Conservation (phyloP, 2,113 vertebrate species). For the Pteruthius melanotis region DNA sequence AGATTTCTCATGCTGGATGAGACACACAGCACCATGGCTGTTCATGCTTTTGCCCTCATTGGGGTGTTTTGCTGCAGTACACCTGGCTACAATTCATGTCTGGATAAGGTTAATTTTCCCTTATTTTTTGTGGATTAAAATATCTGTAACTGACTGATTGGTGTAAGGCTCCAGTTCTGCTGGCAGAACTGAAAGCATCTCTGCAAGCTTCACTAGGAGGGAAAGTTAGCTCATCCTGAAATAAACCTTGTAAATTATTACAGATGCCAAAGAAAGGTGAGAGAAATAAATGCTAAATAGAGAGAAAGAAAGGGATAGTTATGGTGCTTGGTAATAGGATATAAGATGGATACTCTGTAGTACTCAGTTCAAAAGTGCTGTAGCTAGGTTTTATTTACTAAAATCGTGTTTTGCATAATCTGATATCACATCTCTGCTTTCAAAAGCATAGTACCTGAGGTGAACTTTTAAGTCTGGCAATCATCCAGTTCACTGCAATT, state of each 20-base stretch:
- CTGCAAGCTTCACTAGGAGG: not conserved
- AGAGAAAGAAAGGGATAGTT: not conserved
- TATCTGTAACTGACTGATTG: not conserved
- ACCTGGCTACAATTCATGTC: not conserved
- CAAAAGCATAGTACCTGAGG: not conserved
- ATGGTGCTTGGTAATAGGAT: not conserved
- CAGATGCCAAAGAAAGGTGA: not conserved
- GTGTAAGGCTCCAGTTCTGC: not conserved
- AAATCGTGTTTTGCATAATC: not conserved
- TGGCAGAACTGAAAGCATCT: not conserved
- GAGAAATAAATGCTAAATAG: not conserved
- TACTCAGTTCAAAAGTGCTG: not conserved
- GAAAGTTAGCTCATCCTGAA: not conserved
- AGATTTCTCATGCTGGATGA: not conserved
- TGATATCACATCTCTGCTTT: not conserved
- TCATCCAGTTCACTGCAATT: not conserved
- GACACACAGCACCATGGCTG: rapidly evolving
- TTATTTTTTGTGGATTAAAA: not conserved
- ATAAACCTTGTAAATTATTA: not conserved
- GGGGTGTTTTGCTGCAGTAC: not conserved
- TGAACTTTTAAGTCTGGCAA: not conserved
- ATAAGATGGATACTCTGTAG: not conserved
- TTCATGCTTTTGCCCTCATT: not conserved
- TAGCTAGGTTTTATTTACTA: not conserved
- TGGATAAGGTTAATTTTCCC: not conserved